phyloP scores from a whole-genome alignment of 2,797 vertebrate genomes.

The Remorina albescens region DNA sequence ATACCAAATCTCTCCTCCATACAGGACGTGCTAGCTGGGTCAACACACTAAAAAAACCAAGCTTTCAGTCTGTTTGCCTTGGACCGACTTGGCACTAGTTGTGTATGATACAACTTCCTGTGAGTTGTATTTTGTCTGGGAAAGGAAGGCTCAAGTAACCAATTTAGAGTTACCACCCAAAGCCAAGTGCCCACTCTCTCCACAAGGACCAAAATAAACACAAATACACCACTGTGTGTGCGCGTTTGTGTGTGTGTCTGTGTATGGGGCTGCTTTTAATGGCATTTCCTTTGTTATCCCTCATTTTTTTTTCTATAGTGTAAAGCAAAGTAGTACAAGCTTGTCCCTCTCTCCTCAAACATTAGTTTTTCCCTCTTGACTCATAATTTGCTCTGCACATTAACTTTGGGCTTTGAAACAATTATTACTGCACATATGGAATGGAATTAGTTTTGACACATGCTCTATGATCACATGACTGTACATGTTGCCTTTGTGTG shows the following conservation, averaged over 20 bases:
- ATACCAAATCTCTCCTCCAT: neutral
- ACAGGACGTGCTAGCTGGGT: neutral
- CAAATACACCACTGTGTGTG: conserved; percentile 16
- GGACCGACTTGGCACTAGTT: conserved; percentile 28
- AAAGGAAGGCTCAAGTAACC: conserved; percentile 74
- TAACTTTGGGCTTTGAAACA: conserved; percentile 8
- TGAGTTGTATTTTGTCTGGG: conserved; percentile 70
- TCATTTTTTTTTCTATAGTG: conserved; percentile 15
- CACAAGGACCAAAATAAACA: conserved; percentile 61
- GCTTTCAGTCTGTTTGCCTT: conserved; percentile 26
- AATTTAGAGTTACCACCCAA: conserved; percentile 64
- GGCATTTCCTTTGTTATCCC: conserved; percentile 45
- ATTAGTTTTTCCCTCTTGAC: conserved; percentile 2
- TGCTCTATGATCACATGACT: conserved; percentile 20
- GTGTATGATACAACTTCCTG: conserved; percentile 63
- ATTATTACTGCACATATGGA: neutral
- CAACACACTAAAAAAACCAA: neutral
- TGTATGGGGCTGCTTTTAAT: conserved; percentile 38
- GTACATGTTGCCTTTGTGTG: neutral
- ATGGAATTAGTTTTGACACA: conserved; percentile 8
- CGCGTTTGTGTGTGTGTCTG: conserved; percentile 13
- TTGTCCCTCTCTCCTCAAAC: neutral
- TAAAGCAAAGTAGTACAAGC: neutral
- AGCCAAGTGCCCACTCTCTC: conserved; percentile 60
- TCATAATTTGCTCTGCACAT: conserved; percentile 19